Conservation (phyloP, 2,113 vertebrate species). For the Heterocephalus glaber region DNA sequence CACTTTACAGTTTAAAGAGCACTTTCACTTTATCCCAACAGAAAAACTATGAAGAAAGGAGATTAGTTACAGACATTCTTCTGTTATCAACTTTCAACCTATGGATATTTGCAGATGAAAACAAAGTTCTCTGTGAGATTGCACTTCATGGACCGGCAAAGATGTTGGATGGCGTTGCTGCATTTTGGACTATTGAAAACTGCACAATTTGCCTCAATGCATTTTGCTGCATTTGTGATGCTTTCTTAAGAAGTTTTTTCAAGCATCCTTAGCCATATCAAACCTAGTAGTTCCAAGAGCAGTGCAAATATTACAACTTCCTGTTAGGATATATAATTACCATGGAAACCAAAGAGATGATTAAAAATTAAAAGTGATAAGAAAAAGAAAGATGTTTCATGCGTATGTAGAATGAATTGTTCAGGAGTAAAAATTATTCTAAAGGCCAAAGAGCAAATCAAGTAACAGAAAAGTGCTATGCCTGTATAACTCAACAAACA, state of each 20-base stretch:
- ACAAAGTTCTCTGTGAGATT: neutral
- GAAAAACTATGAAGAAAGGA: neutral
- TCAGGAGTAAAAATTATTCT: neutral
- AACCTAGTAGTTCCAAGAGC: conserved; percentile 2
- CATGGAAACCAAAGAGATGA: conserved; percentile 25
- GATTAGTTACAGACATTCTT: neutral
- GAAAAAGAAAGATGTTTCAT: conserved; percentile 10
- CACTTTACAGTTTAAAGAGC: neutral
- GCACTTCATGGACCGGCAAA: too few relatives aligned
- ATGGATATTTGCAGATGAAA: neutral
- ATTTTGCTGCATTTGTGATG: neutral
- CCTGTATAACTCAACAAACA: neutral
- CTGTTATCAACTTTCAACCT: neutral
- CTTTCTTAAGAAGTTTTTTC: neutral
- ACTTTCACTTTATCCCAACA: conserved; percentile 11
- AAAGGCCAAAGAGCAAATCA: conserved; percentile 37
- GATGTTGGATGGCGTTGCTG: neutral
- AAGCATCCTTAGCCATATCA: neutral
- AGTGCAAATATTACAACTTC: neutral
- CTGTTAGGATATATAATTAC: conserved; percentile 48
- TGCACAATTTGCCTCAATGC: neutral
- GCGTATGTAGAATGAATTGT: conserved; percentile 30
- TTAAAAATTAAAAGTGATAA: conserved; percentile 35
- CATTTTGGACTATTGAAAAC: neutral
- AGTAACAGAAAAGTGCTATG: neutral